Evolutionary conservation across 2,888 invertebrate genomes (phyloP), one percentile per base, ranked within the genome.

Genomic region (Nomada lathburiana): DNA sequence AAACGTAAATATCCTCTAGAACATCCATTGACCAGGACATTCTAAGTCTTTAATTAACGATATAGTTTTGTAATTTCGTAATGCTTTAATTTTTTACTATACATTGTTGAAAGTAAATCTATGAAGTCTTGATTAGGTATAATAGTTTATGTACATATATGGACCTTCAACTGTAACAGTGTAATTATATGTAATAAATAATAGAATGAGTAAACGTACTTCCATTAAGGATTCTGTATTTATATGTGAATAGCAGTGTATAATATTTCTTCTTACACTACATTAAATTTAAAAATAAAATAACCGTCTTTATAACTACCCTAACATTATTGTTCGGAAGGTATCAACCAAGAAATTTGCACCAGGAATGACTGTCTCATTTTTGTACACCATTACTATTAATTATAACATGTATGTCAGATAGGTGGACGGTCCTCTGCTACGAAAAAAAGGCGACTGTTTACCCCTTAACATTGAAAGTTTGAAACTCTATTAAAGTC

Each of bases 11-110:
- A 96, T 91, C 95, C 95, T 85, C 94, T 95, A 7, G 95, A 94
- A 83, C 96, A 97, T 94, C 96, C 97, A 1, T 91, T 97, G 94
- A 18, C 95, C 95, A 63, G 68, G 18, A 67, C 16, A 42, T 50
- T 23, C 18, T 77, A 65, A 67, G 36, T 50, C 36, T 26, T 42
- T 71, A 26, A 52, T 20, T 53, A 7, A 52, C 52, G 52, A 47
- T 47, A 47, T 47, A 64, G 16, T 53, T 42, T 36, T n/a, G 1
- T 7, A 23, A 20, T 5, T 59, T 42, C 23, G 2, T 20, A 13
- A 13, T 23, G 20, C 23, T 71, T 55, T 62, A 62, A 26, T 62
- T 20, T 67, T 20, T 29, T 11, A 59, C 52, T 64, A 23, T 20
- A 57, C 11, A 63, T 16, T 50, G 18, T 52, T n/a, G 26, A 71